These are phyloP conservation scores for Timandra comae DNA, from an alignment of 2,888 invertebrate genomes.

Conservation along the genomic window DNA sequence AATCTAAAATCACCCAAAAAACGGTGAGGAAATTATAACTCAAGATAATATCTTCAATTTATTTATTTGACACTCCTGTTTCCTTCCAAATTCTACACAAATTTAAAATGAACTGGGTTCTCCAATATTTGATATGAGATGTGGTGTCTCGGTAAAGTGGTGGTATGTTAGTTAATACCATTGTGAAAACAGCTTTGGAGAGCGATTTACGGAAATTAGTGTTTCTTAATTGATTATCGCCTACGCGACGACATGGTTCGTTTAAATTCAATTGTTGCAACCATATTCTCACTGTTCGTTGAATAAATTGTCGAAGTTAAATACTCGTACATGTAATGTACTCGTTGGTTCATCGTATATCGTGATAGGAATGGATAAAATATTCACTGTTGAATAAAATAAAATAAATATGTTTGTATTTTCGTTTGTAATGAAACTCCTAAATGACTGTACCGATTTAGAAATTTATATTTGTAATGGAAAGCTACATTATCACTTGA, in stretches of 20 bases:
- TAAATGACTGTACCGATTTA: no score
- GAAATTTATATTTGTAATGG: no score
- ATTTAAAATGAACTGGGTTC: conserved; percentile 7
- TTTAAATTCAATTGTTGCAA: no score
- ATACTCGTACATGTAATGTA: no score
- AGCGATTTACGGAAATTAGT: conserved; percentile 38
- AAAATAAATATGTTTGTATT: no score
- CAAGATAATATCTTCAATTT: conserved; percentile 29
- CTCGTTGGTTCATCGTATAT: no score
- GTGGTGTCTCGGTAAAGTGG: conserved; percentile 4
- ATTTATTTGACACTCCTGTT: conserved; percentile 28
- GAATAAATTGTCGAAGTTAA: no score
- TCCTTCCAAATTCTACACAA: conserved; percentile 15
- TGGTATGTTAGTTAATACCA: conserved; percentile 1
- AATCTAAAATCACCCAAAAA: conserved; percentile 19
- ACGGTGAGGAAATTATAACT: conserved; percentile 15
- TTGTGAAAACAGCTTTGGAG: conserved; percentile 21
- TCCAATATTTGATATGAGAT: not conserved
- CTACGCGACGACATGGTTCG: conserved; percentile 14
- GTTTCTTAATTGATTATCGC: conserved; percentile 34
- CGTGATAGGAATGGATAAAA: no score
- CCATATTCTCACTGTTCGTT: no score
- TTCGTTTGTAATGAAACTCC: no score
- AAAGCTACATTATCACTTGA: no score
- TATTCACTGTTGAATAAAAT: no score